Percentiles rank a stretch among this genome's conserved stretches.
Conservation (phyloP, 2,113 vertebrate species). For the Eira barbara region DNA sequence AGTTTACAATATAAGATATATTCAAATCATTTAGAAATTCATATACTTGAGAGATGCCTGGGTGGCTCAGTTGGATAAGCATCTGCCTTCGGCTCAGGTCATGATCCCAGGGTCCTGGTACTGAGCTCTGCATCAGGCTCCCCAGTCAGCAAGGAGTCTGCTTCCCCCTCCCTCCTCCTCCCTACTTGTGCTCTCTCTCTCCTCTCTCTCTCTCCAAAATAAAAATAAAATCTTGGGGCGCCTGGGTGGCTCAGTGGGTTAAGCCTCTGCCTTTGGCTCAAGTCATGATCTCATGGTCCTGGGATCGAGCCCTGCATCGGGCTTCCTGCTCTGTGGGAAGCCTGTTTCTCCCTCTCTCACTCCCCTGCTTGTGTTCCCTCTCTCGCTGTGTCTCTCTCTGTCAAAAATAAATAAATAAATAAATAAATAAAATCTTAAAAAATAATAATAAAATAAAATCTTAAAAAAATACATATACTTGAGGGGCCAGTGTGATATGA, state of each 20-base stretch:
- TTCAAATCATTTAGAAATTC: neutral
- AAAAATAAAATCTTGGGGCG: neutral
- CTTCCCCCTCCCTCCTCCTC: neutral
- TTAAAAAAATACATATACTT: neutral
- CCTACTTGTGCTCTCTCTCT: neutral
- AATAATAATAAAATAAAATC: neutral
- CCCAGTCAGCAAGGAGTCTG: neutral
- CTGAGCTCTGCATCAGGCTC: accelerated
- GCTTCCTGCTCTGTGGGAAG: neutral
- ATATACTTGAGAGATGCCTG: neutral
- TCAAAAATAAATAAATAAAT: neutral
- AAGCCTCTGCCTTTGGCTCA: too few relatives aligned
- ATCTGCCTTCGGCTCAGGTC: neutral
- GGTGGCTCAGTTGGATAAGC: neutral
- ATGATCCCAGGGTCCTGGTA: neutral
- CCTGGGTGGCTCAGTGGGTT: too few relatives aligned
- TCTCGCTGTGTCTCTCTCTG: neutral
- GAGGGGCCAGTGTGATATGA: neutral
- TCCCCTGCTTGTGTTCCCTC: neutral
- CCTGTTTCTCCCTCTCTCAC: neutral
- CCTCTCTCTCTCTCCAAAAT: neutral
- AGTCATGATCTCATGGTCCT: too few relatives aligned
- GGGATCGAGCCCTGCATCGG: too few relatives aligned
- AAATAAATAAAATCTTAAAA: neutral
- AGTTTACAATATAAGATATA: neutral